phyloP scores from a whole-genome alignment of 2,797 vertebrate species.

The Strix occidentalis region DNA sequence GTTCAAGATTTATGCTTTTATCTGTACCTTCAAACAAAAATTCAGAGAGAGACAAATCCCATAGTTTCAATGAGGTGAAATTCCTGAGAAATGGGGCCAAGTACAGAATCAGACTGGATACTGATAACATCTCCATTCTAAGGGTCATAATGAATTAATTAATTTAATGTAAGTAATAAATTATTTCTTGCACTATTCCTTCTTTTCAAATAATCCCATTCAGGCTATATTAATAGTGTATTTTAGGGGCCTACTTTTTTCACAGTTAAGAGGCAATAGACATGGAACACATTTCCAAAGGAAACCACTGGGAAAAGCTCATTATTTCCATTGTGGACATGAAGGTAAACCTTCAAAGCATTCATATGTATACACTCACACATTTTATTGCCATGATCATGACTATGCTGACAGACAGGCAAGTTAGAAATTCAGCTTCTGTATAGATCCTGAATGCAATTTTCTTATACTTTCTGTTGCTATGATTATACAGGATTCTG shows the following conservation, averaged over 20 bases:
- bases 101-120: not conserved
- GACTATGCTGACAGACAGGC: not conserved
- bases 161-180: not conserved
- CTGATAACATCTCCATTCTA: not conserved
- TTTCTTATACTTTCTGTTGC: not conserved
- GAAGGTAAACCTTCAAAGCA: not conserved
- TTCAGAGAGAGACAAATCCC: not conserved
- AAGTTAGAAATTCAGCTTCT: not conserved
- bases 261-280: not conserved
- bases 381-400: not conserved
- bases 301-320: not conserved
- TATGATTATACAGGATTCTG: not conserved
- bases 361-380: not conserved
- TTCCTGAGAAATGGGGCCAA: not conserved
- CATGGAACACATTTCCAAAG: fast-evolving
- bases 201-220: not conserved
- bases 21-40: not conserved
- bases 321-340: not conserved
- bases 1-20: not conserved
- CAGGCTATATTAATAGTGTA: not conserved
- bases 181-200: not conserved
- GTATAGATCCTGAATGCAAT: not conserved
- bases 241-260: not conserved
- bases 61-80: not conserved
- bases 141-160: not conserved